phyloP scores from a whole-genome alignment of 2,797 vertebrate species.

The Strix occidentalis region DNA sequence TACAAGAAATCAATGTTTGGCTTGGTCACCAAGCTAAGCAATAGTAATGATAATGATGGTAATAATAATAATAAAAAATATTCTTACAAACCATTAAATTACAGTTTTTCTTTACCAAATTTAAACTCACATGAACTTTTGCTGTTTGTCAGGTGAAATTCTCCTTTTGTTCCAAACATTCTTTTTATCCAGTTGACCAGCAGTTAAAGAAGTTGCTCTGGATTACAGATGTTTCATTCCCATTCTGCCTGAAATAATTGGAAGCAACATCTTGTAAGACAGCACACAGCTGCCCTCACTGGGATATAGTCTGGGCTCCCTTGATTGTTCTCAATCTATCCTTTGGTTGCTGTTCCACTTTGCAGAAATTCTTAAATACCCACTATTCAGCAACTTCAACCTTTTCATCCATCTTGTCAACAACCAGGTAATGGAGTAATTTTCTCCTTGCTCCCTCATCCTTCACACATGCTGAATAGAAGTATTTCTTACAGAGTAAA shows the following conservation, averaged over 20 bases:
- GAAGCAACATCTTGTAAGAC: background rate
- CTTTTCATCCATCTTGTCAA: slow-evolving; percentile 27
- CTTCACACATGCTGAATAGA: background rate
- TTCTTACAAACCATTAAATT: background rate
- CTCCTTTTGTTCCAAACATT: background rate
- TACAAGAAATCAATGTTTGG: background rate
- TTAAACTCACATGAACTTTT: background rate
- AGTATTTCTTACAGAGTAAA: background rate
- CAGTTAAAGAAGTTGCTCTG: background rate
- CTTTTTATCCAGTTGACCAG: background rate
- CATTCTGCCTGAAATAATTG: background rate
- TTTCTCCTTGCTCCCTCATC: background rate
- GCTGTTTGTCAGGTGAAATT: background rate
- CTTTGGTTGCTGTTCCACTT: background rate
- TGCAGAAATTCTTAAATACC: background rate
- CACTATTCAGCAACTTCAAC: background rate
- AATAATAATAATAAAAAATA: background rate
- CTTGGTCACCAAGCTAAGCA: background rate
- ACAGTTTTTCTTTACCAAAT: background rate
- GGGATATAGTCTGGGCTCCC: background rate
- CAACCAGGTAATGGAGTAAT: slow-evolving; percentile 34
- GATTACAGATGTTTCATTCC: background rate
- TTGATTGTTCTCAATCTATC: background rate
- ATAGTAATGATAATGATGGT: background rate
- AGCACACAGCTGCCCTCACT: background rate